phyloP scores from a whole-genome alignment of 2,113 vertebrate species.

The Tamias sibiricus region DNA sequence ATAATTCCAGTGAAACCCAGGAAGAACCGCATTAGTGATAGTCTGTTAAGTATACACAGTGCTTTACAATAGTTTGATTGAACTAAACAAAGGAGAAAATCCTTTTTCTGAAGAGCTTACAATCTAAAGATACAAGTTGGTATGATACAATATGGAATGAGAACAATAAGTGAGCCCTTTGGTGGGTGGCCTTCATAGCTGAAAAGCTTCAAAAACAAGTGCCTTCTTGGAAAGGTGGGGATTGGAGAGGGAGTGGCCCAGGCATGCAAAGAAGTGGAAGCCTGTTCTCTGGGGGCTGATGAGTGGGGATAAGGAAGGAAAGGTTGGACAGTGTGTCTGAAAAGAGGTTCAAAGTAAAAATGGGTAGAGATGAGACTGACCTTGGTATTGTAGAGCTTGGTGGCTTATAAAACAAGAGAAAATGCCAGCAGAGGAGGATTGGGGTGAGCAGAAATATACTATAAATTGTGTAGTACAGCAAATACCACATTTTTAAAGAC shows the following conservation, averaged over 20 bases:
- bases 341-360: slow-evolving; percentile 58
- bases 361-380: slow-evolving; percentile 55
- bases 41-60: slow-evolving; percentile 67
- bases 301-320: slow-evolving; percentile 26
- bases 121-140: slow-evolving; percentile 71
- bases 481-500: slow-evolving; percentile 57
- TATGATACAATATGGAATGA: slow-evolving; percentile 52
- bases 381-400: slow-evolving; percentile 47
- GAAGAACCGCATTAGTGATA: slow-evolving; percentile 73
- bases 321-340: slow-evolving; percentile 31
- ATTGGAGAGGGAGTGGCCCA: slow-evolving; percentile 57
- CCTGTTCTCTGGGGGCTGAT: neutral
- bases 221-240: slow-evolving; percentile 51
- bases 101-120: slow-evolving; percentile 68
- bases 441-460: neutral
- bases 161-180: slow-evolving; percentile 69
- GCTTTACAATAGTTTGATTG: slow-evolving; percentile 71
- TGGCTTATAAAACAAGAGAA: slow-evolving; percentile 55
- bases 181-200: slow-evolving; percentile 77
- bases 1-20: slow-evolving; percentile 75
- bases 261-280: slow-evolving; percentile 51
- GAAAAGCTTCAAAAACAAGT: slow-evolving; percentile 73
- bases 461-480: slow-evolving; percentile 34
- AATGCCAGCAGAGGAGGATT: slow-evolving; percentile 53
- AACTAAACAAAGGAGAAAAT: slow-evolving; percentile 79